Base-by-base conservation (phyloP, 2,797 vertebrate species). In the Phataginus tetradactyla region DNA sequence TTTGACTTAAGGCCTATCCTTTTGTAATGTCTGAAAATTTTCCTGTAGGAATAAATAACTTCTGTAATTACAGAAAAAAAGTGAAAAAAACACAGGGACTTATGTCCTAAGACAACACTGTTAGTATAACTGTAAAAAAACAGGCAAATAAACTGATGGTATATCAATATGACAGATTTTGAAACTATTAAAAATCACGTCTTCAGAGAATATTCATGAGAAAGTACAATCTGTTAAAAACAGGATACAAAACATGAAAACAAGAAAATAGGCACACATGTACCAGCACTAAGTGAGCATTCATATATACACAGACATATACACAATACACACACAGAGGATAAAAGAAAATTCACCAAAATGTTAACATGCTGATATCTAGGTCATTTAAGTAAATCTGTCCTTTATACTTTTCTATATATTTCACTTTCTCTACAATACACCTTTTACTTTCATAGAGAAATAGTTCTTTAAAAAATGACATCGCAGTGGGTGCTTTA, bases 31-130 rank as follows among this genome's bases (percentile, higher is more conserved):
- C 83, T 92, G 29, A 37, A 85, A 68, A 14, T 80, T 64, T 81
- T 80, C 49, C 85, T 59, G n/a, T 34, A 75, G 49, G 27, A 92
- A 86, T 42, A 63, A 89, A 49, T 34, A 80, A 91, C 21, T 72
- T 92, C 61, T 77, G 12, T 64, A 90, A 92, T 94, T 27, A 93
- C 17, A 85, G 23, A 59, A 64, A 61, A 71, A 69, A 94, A 90
- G 11, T 32, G 4, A 86, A 92, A 86, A 94, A 90, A 72, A 17
- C 49, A 71, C 32, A 53, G 18, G 87, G 64, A 91, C 55, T 64
- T 94, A 71, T 15, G 51, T 92, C 74, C 8, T 80, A 90, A 42
- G 23, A 77, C 63, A 32, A 92, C 27, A 69, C 11, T 86, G 27
- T 51, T 85, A 85, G 7, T 78, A 53, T 5, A 86, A 64, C 25